Evolutionary conservation across 2,888 invertebrate species (phyloP).

Genomic region (Gasteruption jaculator): DNA sequence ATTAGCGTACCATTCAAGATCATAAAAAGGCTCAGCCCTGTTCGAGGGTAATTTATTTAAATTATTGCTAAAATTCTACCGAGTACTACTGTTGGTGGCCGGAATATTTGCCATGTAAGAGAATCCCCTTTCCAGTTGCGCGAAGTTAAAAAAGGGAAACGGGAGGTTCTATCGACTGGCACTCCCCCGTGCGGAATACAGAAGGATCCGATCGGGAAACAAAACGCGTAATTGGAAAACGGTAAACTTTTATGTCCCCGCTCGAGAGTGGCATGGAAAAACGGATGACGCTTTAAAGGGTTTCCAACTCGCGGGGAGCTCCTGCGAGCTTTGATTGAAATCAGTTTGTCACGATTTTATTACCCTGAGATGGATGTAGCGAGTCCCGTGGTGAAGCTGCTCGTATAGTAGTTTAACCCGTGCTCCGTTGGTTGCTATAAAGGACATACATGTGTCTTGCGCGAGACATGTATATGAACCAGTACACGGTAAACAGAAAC

Average conservation of each 20-base stretch:
- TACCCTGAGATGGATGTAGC: constrained; percentile 18
- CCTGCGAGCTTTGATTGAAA: constrained; percentile 23
- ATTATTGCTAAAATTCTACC: neutral
- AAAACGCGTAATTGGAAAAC: neutral
- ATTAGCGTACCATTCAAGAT: too few species aligned
- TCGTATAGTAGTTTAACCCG: too few species aligned
- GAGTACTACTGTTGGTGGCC: neutral
- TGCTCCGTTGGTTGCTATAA: too few species aligned
- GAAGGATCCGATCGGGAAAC: neutral
- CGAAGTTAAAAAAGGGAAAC: neutral
- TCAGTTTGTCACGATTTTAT: constrained; percentile 26
- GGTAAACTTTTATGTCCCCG: constrained; percentile 6
- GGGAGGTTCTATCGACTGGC: neutral
- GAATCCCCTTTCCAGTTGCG: constrained; percentile 1
- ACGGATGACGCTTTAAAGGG: constrained; percentile 4
- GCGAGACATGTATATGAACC: too few species aligned
- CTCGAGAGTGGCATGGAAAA: constrained; percentile 3
- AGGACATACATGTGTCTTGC: too few species aligned
- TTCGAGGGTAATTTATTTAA: constrained; percentile 2
- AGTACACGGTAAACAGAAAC: too few species aligned
- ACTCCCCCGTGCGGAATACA: neutral
- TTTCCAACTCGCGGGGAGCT: constrained; percentile 4
- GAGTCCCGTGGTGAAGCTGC: constrained; percentile 7
- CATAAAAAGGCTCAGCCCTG: too few species aligned
- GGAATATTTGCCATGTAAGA: neutral